phyloP scores from a whole-genome alignment of 1,140 invertebrate genomes.

The Zaprionus gabonicus region DNA sequence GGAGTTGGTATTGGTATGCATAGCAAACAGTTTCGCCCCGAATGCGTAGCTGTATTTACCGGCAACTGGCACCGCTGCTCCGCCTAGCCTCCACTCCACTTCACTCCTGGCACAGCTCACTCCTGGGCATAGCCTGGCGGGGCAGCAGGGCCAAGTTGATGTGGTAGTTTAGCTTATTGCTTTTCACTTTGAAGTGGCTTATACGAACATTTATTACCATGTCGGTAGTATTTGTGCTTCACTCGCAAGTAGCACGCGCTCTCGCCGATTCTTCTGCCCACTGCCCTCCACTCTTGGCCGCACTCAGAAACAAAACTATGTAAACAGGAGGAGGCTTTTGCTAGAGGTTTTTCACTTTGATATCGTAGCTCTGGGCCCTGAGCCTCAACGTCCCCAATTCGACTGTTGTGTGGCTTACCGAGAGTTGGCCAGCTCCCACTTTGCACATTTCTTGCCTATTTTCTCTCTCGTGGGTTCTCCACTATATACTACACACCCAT shows the following conservation, averaged over 20 bases:
- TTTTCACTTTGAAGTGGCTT: constrained; percentile 82
- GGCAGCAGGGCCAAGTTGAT: constrained; percentile 42
- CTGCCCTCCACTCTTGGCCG: neutral
- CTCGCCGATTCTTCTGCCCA: constrained; percentile 25
- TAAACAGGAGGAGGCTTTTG: constrained; percentile 11
- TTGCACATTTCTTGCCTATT: constrained; percentile 47
- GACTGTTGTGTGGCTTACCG: constrained; percentile 16
- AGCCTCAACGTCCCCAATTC: constrained; percentile 43
- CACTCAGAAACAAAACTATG: constrained; percentile 9
- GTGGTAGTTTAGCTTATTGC: constrained; percentile 79
- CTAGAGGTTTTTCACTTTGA: constrained; percentile 58
- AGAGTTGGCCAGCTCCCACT: constrained; percentile 21
- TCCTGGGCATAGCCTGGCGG: neutral
- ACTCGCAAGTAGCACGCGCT: constrained; percentile 58
- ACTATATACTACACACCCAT: neutral
- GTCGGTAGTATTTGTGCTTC: constrained; percentile 72
- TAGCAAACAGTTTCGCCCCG: constrained; percentile 37
- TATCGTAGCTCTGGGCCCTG: constrained; percentile 54
- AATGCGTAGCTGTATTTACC: constrained; percentile 34
- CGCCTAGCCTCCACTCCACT: constrained; percentile 10
- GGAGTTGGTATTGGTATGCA: constrained; percentile 38
- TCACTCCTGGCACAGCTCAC: neutral
- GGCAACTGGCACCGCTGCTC: neutral
- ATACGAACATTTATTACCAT: constrained; percentile 81
- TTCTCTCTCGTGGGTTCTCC: neutral